Evolutionary conservation across 2,888 invertebrate species (phyloP), one percentile per base, ranked within the genome.

Genomic region (Melolontha melolontha): DNA sequence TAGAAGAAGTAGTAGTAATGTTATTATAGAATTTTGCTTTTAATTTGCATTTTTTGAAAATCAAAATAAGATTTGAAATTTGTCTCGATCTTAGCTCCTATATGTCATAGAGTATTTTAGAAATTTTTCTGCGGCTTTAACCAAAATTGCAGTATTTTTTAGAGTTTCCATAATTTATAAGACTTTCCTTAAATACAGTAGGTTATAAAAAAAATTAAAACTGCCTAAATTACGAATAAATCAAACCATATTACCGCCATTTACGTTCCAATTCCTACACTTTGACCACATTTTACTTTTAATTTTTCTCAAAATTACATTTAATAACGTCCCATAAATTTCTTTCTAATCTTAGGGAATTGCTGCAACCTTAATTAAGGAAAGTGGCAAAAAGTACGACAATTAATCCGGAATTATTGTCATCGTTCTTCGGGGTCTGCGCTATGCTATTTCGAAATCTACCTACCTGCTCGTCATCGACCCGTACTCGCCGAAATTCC

Each of bases 401-500:
- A 57, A 57, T 57, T 57, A 57, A 44, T 42, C 14, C 42, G 44
- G 57, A 57, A 8, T 44, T 42, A 57, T 57, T 57, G 57, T 41
- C 41, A 55, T 55, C 55, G 41, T 40, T 41, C 41, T 55, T 55
- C 11, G 27, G 57, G 22, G 22, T 22, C 22, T 57, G 42, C 42
- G 44, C 44, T 40, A n/a, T 1, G 57, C n/a, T 27, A 12, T 57
- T 42, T 44, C 42, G 22, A 57, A 44, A 11, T 5, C 16, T 12
- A 17, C 14, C 12, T 57, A 27, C 44, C 44, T 57, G 11, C 57
- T 27, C 44, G 29, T 27, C 57, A 42, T 57, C 57, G 57, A 42
- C 44, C 57, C 44, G 57, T 5, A 22, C 22, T 44, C 7, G 42
- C 12, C 57, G 11, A 57, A 57, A 27, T 16, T 44, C 44, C 44